phyloP scores from a whole-genome alignment of 1,140 invertebrate genomes.

The Calycopis cecrops region DNA sequence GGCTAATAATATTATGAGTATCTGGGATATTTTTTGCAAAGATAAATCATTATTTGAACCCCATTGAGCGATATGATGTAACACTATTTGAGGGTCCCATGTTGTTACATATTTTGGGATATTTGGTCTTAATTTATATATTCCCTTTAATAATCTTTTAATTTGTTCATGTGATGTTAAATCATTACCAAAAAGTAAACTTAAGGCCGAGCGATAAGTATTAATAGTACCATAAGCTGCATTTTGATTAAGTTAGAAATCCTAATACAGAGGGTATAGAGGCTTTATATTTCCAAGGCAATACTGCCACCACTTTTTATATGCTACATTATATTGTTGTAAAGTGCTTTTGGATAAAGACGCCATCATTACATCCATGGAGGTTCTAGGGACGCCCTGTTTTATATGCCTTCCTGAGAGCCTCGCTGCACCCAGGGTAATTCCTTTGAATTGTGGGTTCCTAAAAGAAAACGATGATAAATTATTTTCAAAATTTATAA shows the following conservation, averaged over 20 bases:
- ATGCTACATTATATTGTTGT: not conserved
- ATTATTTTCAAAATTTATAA: not conserved
- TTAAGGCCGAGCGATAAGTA: not conserved
- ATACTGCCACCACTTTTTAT: not conserved
- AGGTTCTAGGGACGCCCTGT: not conserved
- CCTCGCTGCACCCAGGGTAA: conserved; percentile 16
- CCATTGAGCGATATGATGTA: not conserved
- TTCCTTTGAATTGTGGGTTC: conserved; percentile 3
- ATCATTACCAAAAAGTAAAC: not conserved
- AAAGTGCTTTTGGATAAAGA: not conserved
- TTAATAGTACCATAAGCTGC: not conserved
- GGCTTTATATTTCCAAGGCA: not conserved
- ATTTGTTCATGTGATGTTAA: not conserved
- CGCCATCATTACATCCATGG: not conserved
- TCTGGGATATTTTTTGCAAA: not conserved
- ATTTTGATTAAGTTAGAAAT: not conserved
- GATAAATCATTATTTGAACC: not conserved
- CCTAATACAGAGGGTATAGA: not conserved
- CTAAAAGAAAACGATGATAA: conserved; percentile 17
- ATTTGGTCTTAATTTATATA: conserved; percentile 1
- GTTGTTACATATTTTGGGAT: not conserved
- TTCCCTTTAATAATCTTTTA: not conserved
- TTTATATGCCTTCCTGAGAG: not conserved
- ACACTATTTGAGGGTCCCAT: not conserved
- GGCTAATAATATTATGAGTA: not conserved